Percentiles rank a stretch among this genome's conserved stretches.
Evolutionary conservation across 2,888 invertebrate genomes (phyloP).

Genomic region (Pachydiplax longipennis): DNA sequence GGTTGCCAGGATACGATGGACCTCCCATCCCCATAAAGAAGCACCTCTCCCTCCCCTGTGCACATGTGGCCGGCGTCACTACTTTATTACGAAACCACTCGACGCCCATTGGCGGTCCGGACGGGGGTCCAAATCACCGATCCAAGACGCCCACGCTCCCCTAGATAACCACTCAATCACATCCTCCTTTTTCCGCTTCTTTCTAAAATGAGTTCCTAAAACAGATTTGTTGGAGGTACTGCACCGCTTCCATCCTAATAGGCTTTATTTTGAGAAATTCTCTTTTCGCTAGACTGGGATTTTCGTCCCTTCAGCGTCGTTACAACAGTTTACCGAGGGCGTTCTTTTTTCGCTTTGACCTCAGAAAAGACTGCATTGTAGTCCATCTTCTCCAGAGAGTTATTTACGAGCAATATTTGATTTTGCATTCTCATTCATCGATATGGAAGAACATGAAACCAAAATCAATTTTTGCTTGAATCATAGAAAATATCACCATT

Average conservation of each 20-base stretch:
- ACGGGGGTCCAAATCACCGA: neutral
- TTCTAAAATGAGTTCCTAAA: neutral
- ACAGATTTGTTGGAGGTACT: neutral
- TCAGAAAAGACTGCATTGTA: no score
- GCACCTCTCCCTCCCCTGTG: neutral
- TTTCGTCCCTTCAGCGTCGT: neutral
- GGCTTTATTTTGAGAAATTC: neutral
- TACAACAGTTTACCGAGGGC: neutral
- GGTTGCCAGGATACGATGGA: neutral
- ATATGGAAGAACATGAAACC: no score
- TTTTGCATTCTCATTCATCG: no score
- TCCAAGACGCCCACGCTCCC: neutral
- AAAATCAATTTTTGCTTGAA: no score
- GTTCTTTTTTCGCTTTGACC: no score
- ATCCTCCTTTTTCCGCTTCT: neutral
- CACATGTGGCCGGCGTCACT: neutral
- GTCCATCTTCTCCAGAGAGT: no score
- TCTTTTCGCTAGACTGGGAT: neutral
- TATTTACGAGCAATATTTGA: no score
- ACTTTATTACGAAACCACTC: neutral
- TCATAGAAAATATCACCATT: no score
- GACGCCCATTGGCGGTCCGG: neutral
- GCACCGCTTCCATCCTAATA: neutral
- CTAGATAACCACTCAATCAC: neutral
- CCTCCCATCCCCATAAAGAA: neutral